phyloP scores from a whole-genome alignment of 2,797 vertebrate genomes.

The Siniperca obscura region DNA sequence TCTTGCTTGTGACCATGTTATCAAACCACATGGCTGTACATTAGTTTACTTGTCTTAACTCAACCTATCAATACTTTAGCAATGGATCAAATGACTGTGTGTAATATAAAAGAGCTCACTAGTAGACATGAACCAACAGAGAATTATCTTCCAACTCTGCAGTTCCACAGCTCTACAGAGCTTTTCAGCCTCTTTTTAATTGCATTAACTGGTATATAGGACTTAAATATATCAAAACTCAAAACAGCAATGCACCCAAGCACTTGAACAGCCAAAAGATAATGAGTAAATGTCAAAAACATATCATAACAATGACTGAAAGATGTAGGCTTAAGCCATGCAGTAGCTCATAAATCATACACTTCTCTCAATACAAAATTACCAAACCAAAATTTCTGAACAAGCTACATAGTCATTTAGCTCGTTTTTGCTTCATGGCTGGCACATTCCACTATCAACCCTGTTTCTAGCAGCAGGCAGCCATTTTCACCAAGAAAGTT shows the following conservation, averaged over 20 bases:
- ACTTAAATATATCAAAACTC: neutral
- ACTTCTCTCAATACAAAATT: neutral
- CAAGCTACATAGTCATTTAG: neutral
- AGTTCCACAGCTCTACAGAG: neutral
- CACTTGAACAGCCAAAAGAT: neutral
- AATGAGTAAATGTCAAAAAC: neutral
- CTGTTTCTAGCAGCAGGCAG: neutral
- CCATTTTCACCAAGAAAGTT: neutral
- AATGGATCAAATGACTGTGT: neutral
- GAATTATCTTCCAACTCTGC: neutral
- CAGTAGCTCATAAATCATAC: neutral
- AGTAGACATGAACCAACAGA: neutral
- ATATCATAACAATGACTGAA: neutral
- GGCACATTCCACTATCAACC: neutral
- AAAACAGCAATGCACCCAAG: neutral
- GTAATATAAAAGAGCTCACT: neutral
- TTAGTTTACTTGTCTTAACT: neutral
- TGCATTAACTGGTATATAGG: neutral
- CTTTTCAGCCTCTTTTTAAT: neutral
- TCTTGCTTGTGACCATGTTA: constrained; percentile 4
- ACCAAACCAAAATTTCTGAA: neutral
- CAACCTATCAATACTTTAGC: neutral
- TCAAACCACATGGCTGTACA: neutral
- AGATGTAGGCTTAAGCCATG: neutral
- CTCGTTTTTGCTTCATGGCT: neutral